A percentile compares a stretch with the other conserved stretches of the same genome.
Evolutionary conservation across 1,140 invertebrate species (phyloP).

Genomic region (Penaeus chinensis): DNA sequence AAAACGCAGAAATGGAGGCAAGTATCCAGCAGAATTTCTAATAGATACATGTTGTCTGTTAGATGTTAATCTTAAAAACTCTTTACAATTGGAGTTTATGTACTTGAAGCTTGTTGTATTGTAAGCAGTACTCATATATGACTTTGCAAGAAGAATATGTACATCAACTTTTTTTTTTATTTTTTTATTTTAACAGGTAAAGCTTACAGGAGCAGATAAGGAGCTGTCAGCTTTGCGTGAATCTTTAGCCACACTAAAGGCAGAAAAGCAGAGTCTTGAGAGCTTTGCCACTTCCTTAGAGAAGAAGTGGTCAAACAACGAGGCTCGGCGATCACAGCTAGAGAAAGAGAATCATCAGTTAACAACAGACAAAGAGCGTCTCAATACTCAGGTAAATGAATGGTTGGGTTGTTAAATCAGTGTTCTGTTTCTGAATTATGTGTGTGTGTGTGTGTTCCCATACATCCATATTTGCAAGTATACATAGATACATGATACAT

Average conservation of each 20-base stretch:
- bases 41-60: not conserved
- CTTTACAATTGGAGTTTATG: too few species aligned
- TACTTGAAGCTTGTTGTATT: too few species aligned
- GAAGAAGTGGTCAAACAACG: slow-evolving; percentile 62
- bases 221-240: slow-evolving; percentile 52
- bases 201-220: slow-evolving; percentile 54
- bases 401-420: too few species aligned
- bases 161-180: too few species aligned
- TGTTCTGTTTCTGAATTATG: too few species aligned
- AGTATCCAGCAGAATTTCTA: not conserved
- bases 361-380: slow-evolving; percentile 54
- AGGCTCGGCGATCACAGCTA: slow-evolving; percentile 54
- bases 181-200: slow-evolving; percentile 38
- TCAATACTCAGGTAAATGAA: slow-evolving; percentile 56
- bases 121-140: too few species aligned
- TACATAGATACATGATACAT: too few species aligned
- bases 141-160: too few species aligned
- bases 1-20: slow-evolving; percentile 61
- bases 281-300: slow-evolving; percentile 60
- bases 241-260: slow-evolving; percentile 50
- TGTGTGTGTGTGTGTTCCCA: not conserved
- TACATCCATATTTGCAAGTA: too few species aligned
- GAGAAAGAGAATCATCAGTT: slow-evolving; percentile 63
- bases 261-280: slow-evolving; percentile 61
- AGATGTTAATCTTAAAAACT: not conserved